Percentiles rank a stretch among this genome's conserved stretches.
Evolutionary conservation across 2,797 vertebrate species (phyloP).

Genomic region (Sebastes vulpes): DNA sequence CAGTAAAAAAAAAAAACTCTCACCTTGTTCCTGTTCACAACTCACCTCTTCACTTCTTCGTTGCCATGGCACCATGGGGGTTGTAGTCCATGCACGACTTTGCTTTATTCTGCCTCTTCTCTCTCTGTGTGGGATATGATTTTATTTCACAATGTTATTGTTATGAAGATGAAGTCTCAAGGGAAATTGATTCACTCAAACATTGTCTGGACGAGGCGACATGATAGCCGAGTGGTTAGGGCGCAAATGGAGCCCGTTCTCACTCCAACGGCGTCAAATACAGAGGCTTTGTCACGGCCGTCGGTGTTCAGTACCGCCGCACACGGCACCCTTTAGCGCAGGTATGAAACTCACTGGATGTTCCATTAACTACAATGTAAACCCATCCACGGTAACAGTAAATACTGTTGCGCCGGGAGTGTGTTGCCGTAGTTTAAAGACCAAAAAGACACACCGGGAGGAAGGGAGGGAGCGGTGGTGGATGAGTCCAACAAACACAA

Average conservation of each 20-base stretch:
- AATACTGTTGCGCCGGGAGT: no score
- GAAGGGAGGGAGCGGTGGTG: no score
- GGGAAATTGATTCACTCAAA: not conserved
- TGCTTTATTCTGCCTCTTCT: constrained; percentile 7
- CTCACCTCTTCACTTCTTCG: constrained; percentile 24
- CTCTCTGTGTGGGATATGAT: not conserved
- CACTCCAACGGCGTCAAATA: not conserved
- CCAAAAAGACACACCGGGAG: no score
- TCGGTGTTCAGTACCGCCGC: no score
- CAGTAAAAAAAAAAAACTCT: constrained; percentile 1
- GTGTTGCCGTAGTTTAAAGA: no score
- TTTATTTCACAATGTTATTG: not conserved
- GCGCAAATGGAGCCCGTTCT: not conserved
- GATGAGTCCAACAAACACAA: no score
- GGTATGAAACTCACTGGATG: no score
- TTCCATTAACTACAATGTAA: no score
- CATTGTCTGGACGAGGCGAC: not conserved
- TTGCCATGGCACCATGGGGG: constrained; percentile 53
- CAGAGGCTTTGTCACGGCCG: no score
- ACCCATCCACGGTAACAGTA: no score
- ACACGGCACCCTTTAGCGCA: no score
- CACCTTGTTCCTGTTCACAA: constrained; percentile 23
- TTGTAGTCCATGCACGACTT: constrained; percentile 4
- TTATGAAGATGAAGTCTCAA: not conserved
- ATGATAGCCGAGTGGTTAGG: not conserved